phyloP scores from a whole-genome alignment of 2,888 invertebrate genomes.

The Nemoura dubitans region DNA sequence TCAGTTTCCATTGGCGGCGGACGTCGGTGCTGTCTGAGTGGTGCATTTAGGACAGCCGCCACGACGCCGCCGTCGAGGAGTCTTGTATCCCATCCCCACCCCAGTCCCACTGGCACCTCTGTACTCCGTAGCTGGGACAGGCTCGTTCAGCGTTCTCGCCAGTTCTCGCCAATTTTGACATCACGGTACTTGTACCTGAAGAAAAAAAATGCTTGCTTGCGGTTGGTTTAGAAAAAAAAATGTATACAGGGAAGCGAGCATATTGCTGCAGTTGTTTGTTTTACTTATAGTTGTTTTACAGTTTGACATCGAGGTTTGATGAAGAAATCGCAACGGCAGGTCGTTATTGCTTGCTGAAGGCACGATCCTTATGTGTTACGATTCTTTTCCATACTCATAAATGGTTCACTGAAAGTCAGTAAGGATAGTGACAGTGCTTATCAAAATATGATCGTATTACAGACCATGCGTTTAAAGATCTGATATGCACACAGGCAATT shows the following conservation, averaged over 20 bases:
- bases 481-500: not conserved
- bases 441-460: not conserved
- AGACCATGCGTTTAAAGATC: not conserved
- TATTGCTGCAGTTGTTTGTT: not conserved
- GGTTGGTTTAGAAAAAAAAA: not conserved
- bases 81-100: not conserved
- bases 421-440: not conserved
- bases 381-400: not conserved
- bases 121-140: too few species aligned
- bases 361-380: not conserved
- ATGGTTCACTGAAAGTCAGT: not conserved
- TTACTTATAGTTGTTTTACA: not conserved
- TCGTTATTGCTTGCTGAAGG: not conserved
- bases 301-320: not conserved
- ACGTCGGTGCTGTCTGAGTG: too few species aligned
- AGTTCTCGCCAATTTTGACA: not conserved
- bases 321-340: not conserved
- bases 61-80: not conserved
- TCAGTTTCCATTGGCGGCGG: slow-evolving; percentile 13
- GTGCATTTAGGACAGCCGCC: not conserved
- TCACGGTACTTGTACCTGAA: not conserved
- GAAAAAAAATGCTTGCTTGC: not conserved
- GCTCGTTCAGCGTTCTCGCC: too few species aligned
- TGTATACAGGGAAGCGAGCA: not conserved
- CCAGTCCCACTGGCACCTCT: not conserved